These are phyloP conservation scores for Arrhopalites spinosus DNA, from an alignment of 2,888 invertebrate species.

Conservation along the genomic window DNA sequence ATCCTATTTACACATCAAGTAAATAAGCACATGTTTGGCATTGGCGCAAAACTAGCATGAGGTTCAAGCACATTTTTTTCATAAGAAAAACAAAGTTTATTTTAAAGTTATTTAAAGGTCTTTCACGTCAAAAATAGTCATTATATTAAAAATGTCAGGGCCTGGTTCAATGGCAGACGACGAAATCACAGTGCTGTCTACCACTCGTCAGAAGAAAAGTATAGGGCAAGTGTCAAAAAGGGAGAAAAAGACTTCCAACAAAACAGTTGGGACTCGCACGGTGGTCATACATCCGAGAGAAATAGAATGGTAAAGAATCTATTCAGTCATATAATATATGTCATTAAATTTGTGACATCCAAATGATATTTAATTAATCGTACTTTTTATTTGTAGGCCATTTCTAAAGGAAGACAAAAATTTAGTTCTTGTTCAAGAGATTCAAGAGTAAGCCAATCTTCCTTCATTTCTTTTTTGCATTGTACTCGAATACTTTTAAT, in stretches of 20 bases:
- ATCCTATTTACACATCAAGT: too few species aligned
- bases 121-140: too few species aligned
- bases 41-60: too few species aligned
- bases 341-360: not conserved
- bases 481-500: not conserved
- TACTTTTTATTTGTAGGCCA: conserved; percentile 35
- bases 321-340: too few species aligned
- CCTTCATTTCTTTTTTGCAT: too few species aligned
- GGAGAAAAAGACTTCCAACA: conserved; percentile 38
- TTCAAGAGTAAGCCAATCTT: conserved; percentile 36
- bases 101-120: too few species aligned
- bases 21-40: too few species aligned
- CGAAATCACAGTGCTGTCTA: conserved; percentile 34
- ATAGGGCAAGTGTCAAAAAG: conserved; percentile 47
- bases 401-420: conserved; percentile 29
- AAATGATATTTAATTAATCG: not conserved
- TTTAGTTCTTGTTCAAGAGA: conserved; percentile 19
- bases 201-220: conserved; percentile 44
- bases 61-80: too few species aligned
- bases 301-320: conserved; percentile 48
- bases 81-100: too few species aligned
- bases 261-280: conserved; percentile 34
- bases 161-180: not conserved
- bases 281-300: conserved; percentile 48
- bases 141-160: not conserved